A percentile compares a stretch with the other conserved stretches of the same genome.
Evolutionary conservation across 2,797 vertebrate genomes (phyloP).

Genomic region (Falco novaeseelandiae): DNA sequence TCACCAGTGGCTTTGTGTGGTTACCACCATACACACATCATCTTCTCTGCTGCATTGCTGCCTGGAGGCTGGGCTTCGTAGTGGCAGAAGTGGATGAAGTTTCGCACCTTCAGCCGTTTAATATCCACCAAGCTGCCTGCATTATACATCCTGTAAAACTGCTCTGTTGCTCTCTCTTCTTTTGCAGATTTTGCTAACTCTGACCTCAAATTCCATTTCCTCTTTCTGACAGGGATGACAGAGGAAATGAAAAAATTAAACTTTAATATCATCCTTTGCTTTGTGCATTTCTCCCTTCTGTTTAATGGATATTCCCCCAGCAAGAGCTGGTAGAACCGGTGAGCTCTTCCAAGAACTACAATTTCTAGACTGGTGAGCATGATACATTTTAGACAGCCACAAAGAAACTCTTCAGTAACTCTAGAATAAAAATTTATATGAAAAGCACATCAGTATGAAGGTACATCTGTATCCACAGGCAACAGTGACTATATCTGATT

Average conservation of each 20-base stretch:
- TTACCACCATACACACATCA: neutral
- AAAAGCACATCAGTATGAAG: neutral
- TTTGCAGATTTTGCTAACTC: neutral
- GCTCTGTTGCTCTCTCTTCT: neutral
- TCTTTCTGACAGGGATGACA: neutral
- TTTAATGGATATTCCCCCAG: neutral
- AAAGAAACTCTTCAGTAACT: neutral
- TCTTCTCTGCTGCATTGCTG: neutral
- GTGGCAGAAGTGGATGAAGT: neutral
- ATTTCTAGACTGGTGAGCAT: neutral
- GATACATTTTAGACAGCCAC: neutral
- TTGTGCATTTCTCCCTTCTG: neutral
- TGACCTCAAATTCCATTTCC: neutral
- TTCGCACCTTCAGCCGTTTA: neutral
- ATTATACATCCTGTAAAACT: neutral
- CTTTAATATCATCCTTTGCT: neutral
- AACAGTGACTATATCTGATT: slow-evolving; percentile 9
- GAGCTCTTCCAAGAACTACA: neutral
- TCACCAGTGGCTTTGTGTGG: neutral
- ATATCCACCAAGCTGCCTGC: neutral
- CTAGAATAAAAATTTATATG: neutral
- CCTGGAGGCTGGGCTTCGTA: neutral
- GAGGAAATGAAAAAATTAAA: neutral
- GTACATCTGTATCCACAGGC: neutral
- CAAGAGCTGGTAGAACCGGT: neutral